Base-by-base conservation (phyloP, 2,888 invertebrate genomes). In the Lasioglossum leucozonium region DNA sequence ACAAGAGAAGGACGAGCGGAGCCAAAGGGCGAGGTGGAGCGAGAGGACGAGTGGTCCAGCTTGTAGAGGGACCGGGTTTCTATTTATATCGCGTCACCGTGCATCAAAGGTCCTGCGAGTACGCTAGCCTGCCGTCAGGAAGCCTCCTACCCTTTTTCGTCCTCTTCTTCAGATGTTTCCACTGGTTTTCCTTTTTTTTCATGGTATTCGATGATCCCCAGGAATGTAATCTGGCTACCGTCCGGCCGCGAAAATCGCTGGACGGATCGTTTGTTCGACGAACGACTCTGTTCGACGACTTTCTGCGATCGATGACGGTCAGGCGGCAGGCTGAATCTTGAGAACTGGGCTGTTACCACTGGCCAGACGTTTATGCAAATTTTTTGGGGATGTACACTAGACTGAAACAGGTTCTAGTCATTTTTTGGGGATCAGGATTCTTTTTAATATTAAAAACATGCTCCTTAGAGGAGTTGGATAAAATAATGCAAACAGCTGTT, bases 31-130 rank as follows among this genome's bases (percentile, higher is more conserved):
- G 74, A 44, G 16, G 76, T 81, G 83, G 30, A 58, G 71, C 51
- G 76, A 77, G 69, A 77, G 79, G 79, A 51, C 78, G 85, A 88
- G 87, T 90, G 89, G 91, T 90, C 83, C 51, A 75, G 86, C 81
- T 65, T 88, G 90, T 85, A 85, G 82, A 87, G 82, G 84, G 89
- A 88, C 77, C 89, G 79, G 90, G 88, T 88, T 90, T 90, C 90
- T 90, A 90, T 91, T 90, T 90, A 90, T 90, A 90, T 88, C 90
- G 82, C 91, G 90, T 90, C 90, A 90, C 87, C 88, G 85, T 77
- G 90, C 88, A 91, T 90, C 91, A 90, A 89, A 87, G 88, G 89
- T 85, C 77, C 86, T 87, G 81, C 76, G 74, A 82, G 75, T 82
- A 86, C 86, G 82, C 73, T 78, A 79, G 86, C 47, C 58, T n/a